phyloP scores from a whole-genome alignment of 2,113 vertebrate species.

The Syngnathus scovelli region DNA sequence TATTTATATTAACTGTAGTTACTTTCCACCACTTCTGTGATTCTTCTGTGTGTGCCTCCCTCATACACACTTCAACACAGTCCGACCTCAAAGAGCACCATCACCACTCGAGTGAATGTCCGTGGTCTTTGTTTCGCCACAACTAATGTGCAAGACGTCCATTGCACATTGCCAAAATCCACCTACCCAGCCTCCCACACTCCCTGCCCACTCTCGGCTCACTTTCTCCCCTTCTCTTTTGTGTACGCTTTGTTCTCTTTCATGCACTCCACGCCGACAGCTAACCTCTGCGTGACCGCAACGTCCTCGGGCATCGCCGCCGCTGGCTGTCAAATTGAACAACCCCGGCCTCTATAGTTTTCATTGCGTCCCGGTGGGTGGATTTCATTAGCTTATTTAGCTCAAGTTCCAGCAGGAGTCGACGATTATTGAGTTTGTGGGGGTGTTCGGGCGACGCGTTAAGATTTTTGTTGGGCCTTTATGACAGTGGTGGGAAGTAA shows the following conservation, averaged over 20 bases:
- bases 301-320: constrained; percentile 39
- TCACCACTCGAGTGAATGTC: constrained; percentile 49
- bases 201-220: constrained; percentile 51
- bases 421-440: constrained; percentile 60
- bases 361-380: constrained; percentile 63
- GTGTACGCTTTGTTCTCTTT: constrained; percentile 51
- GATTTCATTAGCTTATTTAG: constrained; percentile 67
- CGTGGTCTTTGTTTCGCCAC: constrained; percentile 56
- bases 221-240: constrained; percentile 32
- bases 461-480: constrained; percentile 38
- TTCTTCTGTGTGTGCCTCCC: not conserved
- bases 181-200: constrained; percentile 67
- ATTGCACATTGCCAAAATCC: constrained; percentile 59
- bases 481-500: not conserved
- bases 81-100: constrained; percentile 47
- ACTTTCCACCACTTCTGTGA: not conserved
- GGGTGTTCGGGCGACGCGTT: constrained; percentile 56
- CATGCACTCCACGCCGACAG: constrained; percentile 49
- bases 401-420: constrained; percentile 55
- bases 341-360: constrained; percentile 61
- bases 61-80: constrained; percentile 16
- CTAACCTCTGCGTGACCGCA: constrained; percentile 61
- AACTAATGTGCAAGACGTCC: constrained; percentile 60
- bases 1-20: not conserved
- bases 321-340: constrained; percentile 60